A percentile compares a stretch with the other conserved stretches of the same genome.
Conservation (phyloP, 2,113 vertebrate genomes). For the Ivindomyrus marchei region DNA sequence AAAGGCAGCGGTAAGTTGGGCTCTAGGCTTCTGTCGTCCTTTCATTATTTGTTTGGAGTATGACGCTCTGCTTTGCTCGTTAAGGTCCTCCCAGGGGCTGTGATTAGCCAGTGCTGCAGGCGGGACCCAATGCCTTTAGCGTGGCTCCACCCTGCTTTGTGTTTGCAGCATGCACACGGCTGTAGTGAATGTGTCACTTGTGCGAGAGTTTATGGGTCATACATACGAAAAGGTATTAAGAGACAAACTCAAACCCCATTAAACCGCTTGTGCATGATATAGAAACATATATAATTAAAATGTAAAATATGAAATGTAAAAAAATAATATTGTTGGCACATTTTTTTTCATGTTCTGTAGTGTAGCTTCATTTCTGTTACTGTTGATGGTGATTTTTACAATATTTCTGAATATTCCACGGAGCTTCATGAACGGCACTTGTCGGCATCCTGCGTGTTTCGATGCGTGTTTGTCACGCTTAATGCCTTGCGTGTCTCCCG, state of each 20-base stretch:
- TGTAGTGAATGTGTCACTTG: neutral
- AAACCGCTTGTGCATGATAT: neutral
- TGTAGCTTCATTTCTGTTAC: neutral
- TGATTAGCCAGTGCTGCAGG: neutral
- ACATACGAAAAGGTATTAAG: neutral
- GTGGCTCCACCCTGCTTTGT: neutral
- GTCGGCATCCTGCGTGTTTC: neutral
- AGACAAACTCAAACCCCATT: neutral
- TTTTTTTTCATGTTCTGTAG: neutral
- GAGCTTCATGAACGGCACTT: neutral
- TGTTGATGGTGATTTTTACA: neutral
- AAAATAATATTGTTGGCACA: neutral
- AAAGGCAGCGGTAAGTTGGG: constrained; percentile 94
- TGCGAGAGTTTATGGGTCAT: neutral
- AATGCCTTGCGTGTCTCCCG: neutral
- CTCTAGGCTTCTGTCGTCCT: constrained; percentile 33
- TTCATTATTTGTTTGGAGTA: constrained; percentile 42
- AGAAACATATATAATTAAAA: neutral
- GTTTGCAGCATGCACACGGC: neutral
- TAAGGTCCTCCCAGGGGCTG: neutral
- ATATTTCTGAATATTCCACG: neutral
- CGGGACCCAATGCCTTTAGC: neutral
- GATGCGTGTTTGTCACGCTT: neutral
- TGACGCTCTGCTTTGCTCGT: constrained; percentile 39
- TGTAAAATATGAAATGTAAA: neutral